Evolutionary conservation across 2,113 vertebrate species (phyloP), one percentile per base, ranked within the genome.

Genomic region (Oryctolagus cuniculus): DNA sequence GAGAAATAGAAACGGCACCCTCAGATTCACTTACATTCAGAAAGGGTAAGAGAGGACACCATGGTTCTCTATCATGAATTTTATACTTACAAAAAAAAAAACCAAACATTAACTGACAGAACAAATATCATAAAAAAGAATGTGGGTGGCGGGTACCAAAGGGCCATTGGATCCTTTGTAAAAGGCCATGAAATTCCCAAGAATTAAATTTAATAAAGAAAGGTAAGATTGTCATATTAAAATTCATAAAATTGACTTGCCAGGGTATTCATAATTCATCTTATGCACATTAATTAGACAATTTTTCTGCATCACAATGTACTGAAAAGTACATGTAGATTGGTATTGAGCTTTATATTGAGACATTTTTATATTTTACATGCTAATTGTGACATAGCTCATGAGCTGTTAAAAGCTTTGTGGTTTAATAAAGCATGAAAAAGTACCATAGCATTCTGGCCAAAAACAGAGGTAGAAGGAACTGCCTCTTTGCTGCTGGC

Each of bases 171-270:
- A 85, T 78, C 17, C 29, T 95, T 55, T 86, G 5, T 92, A 79
- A 82, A 92, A 93, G 53, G 49, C 27, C 49, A 49, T 92, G 38
- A 66, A 90, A 94, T 85, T 82, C 49, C 58, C 36, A 81, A 69
- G 15, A 94, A 72, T 34, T 83, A 96, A 90, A 75, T 93, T 93
- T 93, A 96, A 95, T 87, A 93, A 94, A 87, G 69, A 78, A 75
- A 92, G 64, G 63, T 89, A 91, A 96, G 79, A 90, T 21, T 15
- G 24, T 93, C 6, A 27, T 51, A 80, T 49, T 93, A 27, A 93
- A 85, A 64, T 90, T 93, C 58, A 86, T 58, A 84, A 89, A 91
- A 34, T 25, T 88, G 27, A 77, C n/a, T 61, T 84, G 86, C 38
- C 63, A 88, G 55, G 34, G 29, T 55, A 72, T n/a, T 94, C 66